Conservation (phyloP, 2,888 invertebrate species). For the Cryptophagus acutangulus region DNA sequence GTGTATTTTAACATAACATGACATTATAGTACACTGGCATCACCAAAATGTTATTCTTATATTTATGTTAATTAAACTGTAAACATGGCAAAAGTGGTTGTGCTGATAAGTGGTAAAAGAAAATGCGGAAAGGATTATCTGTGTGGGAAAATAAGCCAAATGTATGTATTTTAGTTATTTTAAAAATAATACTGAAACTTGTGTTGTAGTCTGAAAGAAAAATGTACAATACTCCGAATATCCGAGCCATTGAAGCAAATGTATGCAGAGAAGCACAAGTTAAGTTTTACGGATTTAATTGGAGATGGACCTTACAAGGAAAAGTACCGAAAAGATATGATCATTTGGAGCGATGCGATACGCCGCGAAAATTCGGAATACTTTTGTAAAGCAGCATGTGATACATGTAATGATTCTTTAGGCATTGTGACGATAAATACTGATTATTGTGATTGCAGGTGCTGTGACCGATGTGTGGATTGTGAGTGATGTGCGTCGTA, state of each 20-base stretch:
- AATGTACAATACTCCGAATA: constrained; percentile 68
- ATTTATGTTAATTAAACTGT: too few relatives aligned
- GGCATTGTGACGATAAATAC: not conserved
- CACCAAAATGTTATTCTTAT: too few relatives aligned
- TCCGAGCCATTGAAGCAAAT: constrained; percentile 87
- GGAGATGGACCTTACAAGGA: constrained; percentile 87
- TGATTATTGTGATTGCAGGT: constrained; percentile 21
- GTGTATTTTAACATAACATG: too few relatives aligned
- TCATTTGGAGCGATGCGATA: constrained; percentile 85
- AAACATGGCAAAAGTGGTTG: constrained; percentile 46
- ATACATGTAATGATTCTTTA: not conserved
- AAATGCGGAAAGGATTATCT: constrained; percentile 95
- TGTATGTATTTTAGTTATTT: constrained; percentile 54
- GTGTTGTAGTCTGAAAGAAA: constrained; percentile 48
- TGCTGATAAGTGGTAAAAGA: constrained; percentile 92
- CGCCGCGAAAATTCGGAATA: constrained; percentile 73
- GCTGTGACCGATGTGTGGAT: constrained; percentile 68
- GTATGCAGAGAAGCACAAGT: constrained; percentile 75
- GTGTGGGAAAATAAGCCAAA: constrained; percentile 64
- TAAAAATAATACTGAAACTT: not conserved
- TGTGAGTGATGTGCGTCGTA: constrained; percentile 85
- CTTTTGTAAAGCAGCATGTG: constrained; percentile 79
- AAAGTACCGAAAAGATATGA: constrained; percentile 82
- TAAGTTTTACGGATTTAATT: constrained; percentile 72
- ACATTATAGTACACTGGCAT: too few relatives aligned